Percentiles rank a stretch among this genome's conserved stretches.
phyloP scores from a whole-genome alignment of 1,140 invertebrate species.

The Copidosoma floridanum region DNA sequence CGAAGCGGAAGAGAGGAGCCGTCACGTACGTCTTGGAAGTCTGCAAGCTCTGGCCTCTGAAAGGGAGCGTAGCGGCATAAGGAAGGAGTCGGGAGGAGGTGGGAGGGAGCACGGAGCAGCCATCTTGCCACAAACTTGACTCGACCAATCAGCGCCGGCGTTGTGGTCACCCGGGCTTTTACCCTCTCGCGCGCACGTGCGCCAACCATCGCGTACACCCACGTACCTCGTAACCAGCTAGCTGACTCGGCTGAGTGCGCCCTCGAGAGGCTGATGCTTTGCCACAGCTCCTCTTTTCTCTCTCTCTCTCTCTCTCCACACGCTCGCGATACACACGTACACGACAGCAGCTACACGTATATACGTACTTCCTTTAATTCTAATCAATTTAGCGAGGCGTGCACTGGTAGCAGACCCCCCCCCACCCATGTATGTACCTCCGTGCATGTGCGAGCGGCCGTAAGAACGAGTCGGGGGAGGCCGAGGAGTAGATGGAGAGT shows the following conservation, averaged over 20 bases:
- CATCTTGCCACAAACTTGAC: slow-evolving; percentile 59
- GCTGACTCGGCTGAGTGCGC: slow-evolving; percentile 10
- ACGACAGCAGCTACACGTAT: slow-evolving; percentile 29
- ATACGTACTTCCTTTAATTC: slow-evolving; percentile 54
- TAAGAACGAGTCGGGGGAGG: too few species aligned
- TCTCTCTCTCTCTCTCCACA: slow-evolving; percentile 17
- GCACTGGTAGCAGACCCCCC: neutral
- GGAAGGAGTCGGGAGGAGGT: slow-evolving; percentile 24
- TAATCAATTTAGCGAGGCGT: slow-evolving; percentile 54
- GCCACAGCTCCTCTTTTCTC: slow-evolving; percentile 24
- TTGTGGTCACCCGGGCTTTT: slow-evolving; percentile 53
- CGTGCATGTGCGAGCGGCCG: neutral
- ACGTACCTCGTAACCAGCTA: neutral
- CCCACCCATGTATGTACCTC: neutral
- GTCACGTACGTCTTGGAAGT: too few species aligned
- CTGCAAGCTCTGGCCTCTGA: too few species aligned
- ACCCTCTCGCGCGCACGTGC: slow-evolving; percentile 23
- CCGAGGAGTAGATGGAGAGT: too few species aligned
- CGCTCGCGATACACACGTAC: neutral
- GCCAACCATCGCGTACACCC: too few species aligned
- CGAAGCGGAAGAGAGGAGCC: slow-evolving; percentile 37
- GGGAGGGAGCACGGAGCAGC: slow-evolving; percentile 31
- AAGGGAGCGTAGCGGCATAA: too few species aligned
- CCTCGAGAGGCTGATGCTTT: slow-evolving; percentile 14
- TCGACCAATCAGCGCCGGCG: slow-evolving; percentile 58